Percentiles rank a stretch among this genome's conserved stretches.
Conservation (phyloP, 2,888 invertebrate species). For the Drosophila falleni region DNA sequence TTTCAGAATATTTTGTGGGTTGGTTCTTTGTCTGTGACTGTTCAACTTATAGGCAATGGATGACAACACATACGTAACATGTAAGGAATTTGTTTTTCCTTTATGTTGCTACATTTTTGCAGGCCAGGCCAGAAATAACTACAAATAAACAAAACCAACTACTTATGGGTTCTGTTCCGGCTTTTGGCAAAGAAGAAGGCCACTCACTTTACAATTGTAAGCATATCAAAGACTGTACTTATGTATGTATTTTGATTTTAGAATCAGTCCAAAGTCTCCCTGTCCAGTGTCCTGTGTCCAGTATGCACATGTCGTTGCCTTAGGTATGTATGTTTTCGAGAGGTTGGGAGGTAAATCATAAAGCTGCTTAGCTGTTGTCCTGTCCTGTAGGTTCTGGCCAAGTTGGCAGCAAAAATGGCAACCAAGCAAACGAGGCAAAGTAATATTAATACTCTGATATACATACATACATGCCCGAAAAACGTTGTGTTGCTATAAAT, state of each 20-base stretch:
- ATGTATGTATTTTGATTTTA: conserved; percentile 6
- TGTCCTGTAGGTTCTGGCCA: conserved; percentile 56
- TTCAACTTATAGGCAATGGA: conserved; percentile 38
- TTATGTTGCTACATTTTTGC: conserved; percentile 23
- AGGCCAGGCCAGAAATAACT: conserved; percentile 24
- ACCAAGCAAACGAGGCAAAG: conserved; percentile 41
- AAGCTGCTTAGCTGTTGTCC: conserved; percentile 65
- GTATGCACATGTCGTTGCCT: conserved; percentile 7
- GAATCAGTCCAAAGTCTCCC: not conserved
- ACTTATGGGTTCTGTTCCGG: conserved; percentile 14
- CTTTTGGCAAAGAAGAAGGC: not conserved
- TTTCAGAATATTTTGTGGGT: conserved; percentile 21
- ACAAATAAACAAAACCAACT: conserved; percentile 14
- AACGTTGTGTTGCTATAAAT: conserved; percentile 72
- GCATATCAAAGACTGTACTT: not conserved
- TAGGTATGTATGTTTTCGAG: conserved; percentile 12
- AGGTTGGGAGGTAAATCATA: conserved; percentile 49
- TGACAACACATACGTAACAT: conserved; percentile 3
- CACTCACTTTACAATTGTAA: not conserved
- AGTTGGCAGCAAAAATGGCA: conserved; percentile 49
- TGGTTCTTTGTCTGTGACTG: not conserved
- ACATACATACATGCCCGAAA: conserved; percentile 49
- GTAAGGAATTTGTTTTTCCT: conserved; percentile 6
- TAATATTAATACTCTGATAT: conserved; percentile 45
- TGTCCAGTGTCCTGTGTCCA: conserved; percentile 5